phyloP scores from a whole-genome alignment of 2,113 vertebrate species.

The Osmerus eperlanus region DNA sequence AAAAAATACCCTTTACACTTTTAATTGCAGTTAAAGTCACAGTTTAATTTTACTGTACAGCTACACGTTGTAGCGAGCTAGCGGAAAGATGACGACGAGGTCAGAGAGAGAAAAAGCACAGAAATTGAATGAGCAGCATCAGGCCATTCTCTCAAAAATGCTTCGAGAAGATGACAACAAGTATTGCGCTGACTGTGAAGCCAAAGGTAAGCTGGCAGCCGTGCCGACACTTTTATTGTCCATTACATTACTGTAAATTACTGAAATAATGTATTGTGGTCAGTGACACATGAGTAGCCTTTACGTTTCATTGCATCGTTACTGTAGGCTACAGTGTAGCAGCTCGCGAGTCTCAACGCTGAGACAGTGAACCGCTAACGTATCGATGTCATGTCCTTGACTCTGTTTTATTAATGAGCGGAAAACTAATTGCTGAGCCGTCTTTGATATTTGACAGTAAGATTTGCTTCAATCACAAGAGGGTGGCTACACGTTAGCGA shows the following conservation, averaged over 20 bases:
- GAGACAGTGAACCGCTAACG: background rate
- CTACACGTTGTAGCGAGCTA: background rate
- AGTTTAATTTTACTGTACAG: no score
- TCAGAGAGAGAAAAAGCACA: constrained; percentile 92
- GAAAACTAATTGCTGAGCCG: constrained; percentile 46
- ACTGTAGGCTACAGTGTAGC: background rate
- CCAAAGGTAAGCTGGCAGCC: constrained; percentile 77
- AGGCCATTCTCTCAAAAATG: constrained; percentile 89
- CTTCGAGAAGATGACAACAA: constrained; percentile 92
- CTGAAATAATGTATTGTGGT: no score
- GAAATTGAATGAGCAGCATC: constrained; percentile 95
- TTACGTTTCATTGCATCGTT: background rate
- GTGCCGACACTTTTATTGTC: no score
- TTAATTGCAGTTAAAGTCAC: no score
- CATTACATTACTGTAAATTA: no score
- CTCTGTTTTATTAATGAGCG: constrained; percentile 70
- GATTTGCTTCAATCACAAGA: background rate
- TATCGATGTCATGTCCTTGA: constrained; percentile 64
- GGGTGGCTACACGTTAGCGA: background rate
- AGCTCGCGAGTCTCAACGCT: background rate
- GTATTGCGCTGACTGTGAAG: constrained; percentile 93
- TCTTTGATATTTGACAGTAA: background rate
- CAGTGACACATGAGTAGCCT: no score
- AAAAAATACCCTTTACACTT: no score
- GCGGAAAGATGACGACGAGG: constrained; percentile 82